phyloP scores from a whole-genome alignment of 2,797 vertebrate species.

The Propithecus deckenii region DNA sequence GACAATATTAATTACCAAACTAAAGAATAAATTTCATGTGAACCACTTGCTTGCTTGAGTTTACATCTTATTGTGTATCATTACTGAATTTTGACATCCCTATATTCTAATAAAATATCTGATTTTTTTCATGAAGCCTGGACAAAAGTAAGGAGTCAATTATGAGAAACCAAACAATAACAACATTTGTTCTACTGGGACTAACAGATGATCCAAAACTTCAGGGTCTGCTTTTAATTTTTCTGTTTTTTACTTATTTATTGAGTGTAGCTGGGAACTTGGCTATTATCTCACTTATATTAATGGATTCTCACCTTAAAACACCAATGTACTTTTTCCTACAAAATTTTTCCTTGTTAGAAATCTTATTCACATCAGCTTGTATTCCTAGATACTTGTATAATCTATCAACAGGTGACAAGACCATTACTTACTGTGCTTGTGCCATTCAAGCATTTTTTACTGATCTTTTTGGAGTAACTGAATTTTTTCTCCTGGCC shows the following conservation, averaged over 20 bases:
- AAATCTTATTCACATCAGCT: conserved; percentile 71
- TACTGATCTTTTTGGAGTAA: conserved; percentile 39
- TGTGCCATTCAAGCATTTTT: conserved; percentile 55
- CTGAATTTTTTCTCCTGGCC: conserved; percentile 54
- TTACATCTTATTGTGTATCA: neutral
- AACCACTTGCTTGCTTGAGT: neutral
- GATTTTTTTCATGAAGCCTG: neutral
- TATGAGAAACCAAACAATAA: conserved; percentile 40
- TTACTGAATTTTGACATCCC: neutral
- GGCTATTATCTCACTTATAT: conserved; percentile 29
- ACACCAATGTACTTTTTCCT: conserved; percentile 57
- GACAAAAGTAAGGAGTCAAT: neutral
- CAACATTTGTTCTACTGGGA: conserved; percentile 57
- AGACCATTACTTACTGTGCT: conserved; percentile 39
- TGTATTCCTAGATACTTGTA: conserved; percentile 62
- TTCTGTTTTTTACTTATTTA: conserved; percentile 54
- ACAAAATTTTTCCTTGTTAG: conserved; percentile 58
- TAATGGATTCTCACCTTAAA: conserved; percentile 24
- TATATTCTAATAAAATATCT: neutral
- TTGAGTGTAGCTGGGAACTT: conserved; percentile 48
- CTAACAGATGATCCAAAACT: conserved; percentile 41
- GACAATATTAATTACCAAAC: neutral
- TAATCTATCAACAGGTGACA: conserved; percentile 46
- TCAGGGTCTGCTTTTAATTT: conserved; percentile 23
- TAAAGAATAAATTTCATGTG: neutral